Conservation (phyloP, 2,797 vertebrate species). For the Sus cebifrons region DNA sequence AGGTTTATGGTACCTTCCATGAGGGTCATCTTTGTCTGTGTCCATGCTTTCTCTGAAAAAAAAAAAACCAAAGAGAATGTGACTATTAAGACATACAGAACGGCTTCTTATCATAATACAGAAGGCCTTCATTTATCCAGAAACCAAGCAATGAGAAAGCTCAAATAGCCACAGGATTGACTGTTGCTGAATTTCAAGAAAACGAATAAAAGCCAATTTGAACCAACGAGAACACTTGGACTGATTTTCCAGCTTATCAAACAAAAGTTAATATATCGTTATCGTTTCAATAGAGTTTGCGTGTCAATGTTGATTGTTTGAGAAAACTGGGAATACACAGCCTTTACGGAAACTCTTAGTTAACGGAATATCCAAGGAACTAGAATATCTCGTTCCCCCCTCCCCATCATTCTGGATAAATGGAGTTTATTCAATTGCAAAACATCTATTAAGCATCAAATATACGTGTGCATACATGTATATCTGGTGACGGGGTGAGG, state of each 20-base stretch:
- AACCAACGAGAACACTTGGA: neutral
- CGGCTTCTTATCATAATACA: neutral
- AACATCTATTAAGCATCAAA: conserved; percentile 32
- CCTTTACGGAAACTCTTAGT: neutral
- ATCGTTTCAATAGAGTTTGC: neutral
- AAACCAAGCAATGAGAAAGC: conserved; percentile 54
- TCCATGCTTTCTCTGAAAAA: conserved; percentile 97
- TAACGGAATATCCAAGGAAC: conserved; percentile 20
- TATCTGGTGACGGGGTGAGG: neutral
- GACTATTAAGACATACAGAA: conserved; percentile 17
- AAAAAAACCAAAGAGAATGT: conserved; percentile 85
- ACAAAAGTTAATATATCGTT: neutral
- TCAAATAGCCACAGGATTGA: neutral
- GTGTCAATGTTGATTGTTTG: neutral
- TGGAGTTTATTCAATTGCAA: conserved; percentile 55
- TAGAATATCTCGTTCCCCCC: neutral
- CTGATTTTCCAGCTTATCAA: conserved; percentile 37
- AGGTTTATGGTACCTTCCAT: conserved; percentile 94
- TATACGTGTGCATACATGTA: neutral
- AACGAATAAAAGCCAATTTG: neutral
- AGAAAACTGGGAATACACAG: neutral
- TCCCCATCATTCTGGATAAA: conserved; percentile 74
- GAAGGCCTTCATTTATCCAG: conserved; percentile 79
- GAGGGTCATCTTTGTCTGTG: conserved; percentile 97
- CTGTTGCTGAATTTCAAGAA: neutral